Evolutionary conservation across 2,113 vertebrate genomes (phyloP).

Genomic region (Menidia beryllina): DNA sequence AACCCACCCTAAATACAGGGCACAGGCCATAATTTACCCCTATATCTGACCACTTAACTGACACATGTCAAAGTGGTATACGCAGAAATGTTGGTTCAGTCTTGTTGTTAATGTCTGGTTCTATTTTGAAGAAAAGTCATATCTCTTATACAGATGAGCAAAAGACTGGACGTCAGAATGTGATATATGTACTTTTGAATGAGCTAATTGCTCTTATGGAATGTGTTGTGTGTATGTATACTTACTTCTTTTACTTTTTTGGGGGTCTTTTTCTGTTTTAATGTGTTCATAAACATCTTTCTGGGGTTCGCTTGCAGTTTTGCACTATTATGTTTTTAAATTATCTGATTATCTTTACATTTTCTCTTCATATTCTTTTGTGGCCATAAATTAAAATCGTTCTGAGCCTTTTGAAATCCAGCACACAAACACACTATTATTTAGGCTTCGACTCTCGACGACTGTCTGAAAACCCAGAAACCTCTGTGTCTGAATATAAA

Average conservation of each 20-base stretch:
- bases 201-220: not conserved
- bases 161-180: not conserved
- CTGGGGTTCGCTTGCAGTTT: no score
- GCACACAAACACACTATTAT: not conserved
- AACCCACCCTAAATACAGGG: conserved; percentile 57
- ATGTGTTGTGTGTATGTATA: no score
- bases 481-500: not conserved
- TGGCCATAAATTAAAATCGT: not conserved
- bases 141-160: not conserved
- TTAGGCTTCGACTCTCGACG: not conserved
- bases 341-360: no score
- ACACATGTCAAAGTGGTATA: conserved; percentile 42
- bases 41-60: conserved; percentile 52
- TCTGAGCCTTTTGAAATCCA: not conserved
- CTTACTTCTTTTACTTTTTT: no score
- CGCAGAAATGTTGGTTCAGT: conserved; percentile 2
- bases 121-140: not conserved
- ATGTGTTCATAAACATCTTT: no score
- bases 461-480: not conserved
- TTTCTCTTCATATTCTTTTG: not conserved
- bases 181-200: not conserved
- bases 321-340: no score
- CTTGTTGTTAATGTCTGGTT: conserved; percentile 37
- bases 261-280: not conserved
- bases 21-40: conserved; percentile 53